phyloP scores from a whole-genome alignment of 2,888 invertebrate species.

The Hetaerina titia region DNA sequence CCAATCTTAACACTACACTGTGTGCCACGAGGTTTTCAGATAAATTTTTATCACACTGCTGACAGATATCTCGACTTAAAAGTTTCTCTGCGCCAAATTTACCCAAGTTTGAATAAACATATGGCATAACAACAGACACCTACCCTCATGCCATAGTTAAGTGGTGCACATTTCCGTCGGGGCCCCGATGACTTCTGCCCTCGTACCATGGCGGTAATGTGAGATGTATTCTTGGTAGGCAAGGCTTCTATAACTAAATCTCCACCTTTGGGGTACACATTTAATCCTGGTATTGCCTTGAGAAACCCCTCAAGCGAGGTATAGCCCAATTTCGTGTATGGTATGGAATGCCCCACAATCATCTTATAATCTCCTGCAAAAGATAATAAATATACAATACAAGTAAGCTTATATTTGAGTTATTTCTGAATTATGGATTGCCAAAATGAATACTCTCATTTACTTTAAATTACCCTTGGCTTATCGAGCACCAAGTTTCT shows the following conservation, averaged over 20 bases:
- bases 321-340: conserved; percentile 62
- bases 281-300: conserved; percentile 53
- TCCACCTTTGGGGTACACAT: conserved; percentile 75
- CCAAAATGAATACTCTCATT: too few species aligned
- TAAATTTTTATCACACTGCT: too few species aligned
- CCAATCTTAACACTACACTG: too few species aligned
- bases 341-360: conserved; percentile 55
- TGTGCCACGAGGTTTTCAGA: too few species aligned
- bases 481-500: too few species aligned
- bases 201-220: conserved; percentile 78
- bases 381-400: not conserved
- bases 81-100: too few species aligned
- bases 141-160: conserved; percentile 55
- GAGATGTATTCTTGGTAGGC: conserved; percentile 81
- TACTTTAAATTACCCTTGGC: too few species aligned
- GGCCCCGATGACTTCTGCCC: conserved; percentile 75
- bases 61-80: too few species aligned
- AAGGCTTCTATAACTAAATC: conserved; percentile 79
- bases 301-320: conserved; percentile 65
- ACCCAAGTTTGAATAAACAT: too few species aligned
- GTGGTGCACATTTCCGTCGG: conserved; percentile 70
- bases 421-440: too few species aligned
- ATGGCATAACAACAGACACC: not conserved
- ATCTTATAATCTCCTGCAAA: conserved; percentile 64
- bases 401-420: too few species aligned